These are phyloP conservation scores for Mus spretus DNA, from an alignment of 2,797 vertebrate genomes.

Conservation along the genomic window DNA sequence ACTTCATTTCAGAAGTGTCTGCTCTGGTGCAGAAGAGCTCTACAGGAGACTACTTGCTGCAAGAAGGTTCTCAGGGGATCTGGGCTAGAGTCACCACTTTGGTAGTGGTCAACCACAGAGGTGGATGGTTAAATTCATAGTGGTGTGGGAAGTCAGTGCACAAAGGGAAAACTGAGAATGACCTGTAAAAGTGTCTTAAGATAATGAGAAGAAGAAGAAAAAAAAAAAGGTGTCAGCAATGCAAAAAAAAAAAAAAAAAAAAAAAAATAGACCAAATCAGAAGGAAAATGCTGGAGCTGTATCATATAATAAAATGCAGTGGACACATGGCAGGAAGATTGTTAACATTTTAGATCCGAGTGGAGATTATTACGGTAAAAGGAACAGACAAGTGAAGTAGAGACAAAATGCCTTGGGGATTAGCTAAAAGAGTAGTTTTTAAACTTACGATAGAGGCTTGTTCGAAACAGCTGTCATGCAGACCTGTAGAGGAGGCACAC, in stretches of 20 bases:
- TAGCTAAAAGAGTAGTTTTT: not conserved
- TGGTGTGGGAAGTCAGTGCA: not conserved
- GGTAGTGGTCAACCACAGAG: not conserved
- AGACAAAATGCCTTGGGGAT: not conserved
- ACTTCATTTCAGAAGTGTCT: not conserved
- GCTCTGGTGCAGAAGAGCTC: not conserved
- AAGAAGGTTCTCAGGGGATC: not conserved
- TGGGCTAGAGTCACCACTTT: not conserved
- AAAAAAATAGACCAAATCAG: not conserved
- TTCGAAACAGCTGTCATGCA: not conserved
- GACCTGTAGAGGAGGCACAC: not conserved
- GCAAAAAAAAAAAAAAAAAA: not conserved
- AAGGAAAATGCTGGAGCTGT: not conserved
- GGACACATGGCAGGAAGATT: too few species aligned
- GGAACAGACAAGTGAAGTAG: not conserved
- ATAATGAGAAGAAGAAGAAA: conserved; percentile 15
- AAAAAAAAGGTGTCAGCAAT: not conserved
- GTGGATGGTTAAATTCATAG: not conserved
- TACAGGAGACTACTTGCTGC: not conserved
- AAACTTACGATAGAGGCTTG: not conserved
- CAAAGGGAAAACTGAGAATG: conserved; percentile 14
- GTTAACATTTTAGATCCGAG: not conserved
- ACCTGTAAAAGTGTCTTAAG: not conserved
- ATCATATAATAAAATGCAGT: not conserved
- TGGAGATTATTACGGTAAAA: not conserved